Evolutionary conservation across 2,113 vertebrate genomes (phyloP).

Genomic region (Athene cunicularia): DNA sequence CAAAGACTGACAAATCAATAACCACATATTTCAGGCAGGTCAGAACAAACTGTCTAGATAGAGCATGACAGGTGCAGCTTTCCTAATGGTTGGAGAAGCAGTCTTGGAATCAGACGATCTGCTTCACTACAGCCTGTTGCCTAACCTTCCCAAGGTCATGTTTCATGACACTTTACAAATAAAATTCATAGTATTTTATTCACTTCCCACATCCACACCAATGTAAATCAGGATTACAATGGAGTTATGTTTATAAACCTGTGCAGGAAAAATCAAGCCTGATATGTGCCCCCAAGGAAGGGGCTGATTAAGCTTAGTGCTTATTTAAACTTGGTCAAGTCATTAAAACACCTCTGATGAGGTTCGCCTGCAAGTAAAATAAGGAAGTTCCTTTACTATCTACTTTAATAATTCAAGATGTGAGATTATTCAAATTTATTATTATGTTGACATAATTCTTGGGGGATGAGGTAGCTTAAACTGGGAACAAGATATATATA

Average conservation of each 20-base stretch:
- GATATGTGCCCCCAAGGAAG: background rate
- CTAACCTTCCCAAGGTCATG: conserved; percentile 47
- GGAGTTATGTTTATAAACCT: background rate
- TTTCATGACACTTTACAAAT: background rate
- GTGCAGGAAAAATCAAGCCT: background rate
- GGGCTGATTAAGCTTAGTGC: background rate
- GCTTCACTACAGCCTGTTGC: background rate
- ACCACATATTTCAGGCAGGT: background rate
- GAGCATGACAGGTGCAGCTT: conserved; percentile 52
- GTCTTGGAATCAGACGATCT: background rate
- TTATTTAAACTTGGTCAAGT: background rate
- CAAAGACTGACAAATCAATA: background rate
- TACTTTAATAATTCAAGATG: background rate
- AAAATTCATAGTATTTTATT: background rate
- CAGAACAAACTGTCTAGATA: conserved; percentile 24
- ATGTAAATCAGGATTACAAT: background rate
- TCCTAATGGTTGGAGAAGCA: background rate
- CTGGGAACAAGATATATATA: background rate
- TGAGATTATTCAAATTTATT: background rate
- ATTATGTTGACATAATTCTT: background rate
- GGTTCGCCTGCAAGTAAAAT: background rate
- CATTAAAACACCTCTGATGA: background rate
- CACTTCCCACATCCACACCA: background rate
- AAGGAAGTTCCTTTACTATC: background rate
- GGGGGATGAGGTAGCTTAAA: background rate